Base-by-base conservation (phyloP, 2,113 vertebrate genomes). In the Nettapus auritus region DNA sequence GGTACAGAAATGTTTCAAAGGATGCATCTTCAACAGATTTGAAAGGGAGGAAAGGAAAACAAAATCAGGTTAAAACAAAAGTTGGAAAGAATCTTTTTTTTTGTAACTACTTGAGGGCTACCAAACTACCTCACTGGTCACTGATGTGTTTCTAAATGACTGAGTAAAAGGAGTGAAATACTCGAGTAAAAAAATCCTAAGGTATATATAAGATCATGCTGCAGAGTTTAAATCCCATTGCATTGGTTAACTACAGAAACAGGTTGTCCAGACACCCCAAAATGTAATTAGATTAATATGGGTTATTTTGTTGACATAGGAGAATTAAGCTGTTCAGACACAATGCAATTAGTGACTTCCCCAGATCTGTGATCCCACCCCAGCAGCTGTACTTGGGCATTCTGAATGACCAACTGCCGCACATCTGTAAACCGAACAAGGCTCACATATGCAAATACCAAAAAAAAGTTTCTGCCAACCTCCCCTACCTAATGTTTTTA, bases 391-490 rank as follows among this genome's bases (percentile, higher is more conserved):
- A 52, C 56, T 26, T 34, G 69, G 56, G 31, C 28, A 36, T 81
- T 86, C 33, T 22, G 48, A 94, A 80, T n/a, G 48, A 66, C 53
- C 77, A 78, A 73, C 77, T 93, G 64, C 22, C 86, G 62, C 83
- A 73, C 86, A 73, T 64, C 74, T 82, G 88, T 42, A 71, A 88
- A 86, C 15, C 74, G 11, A 74, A 62, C 23, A 29, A 82, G 82
- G 17, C 55, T 93, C 80, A 79, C 67, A 63, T 28, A 81, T 23
- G 31, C 50, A 60, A 90, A 73, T 44, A 89, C 29, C n/a, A n/a
- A 60, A 90, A 44, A 74, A 63, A 88, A 77, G 38, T 52, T 96
- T 84, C 86, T 96, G 62, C 57, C 55, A 73, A 26, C 80, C 78
- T 86, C 55, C 69, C 25, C 21, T 19, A 42, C 22, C 22, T 50